phyloP scores from a whole-genome alignment of 2,113 vertebrate genomes.

The Myotis brandtii region DNA sequence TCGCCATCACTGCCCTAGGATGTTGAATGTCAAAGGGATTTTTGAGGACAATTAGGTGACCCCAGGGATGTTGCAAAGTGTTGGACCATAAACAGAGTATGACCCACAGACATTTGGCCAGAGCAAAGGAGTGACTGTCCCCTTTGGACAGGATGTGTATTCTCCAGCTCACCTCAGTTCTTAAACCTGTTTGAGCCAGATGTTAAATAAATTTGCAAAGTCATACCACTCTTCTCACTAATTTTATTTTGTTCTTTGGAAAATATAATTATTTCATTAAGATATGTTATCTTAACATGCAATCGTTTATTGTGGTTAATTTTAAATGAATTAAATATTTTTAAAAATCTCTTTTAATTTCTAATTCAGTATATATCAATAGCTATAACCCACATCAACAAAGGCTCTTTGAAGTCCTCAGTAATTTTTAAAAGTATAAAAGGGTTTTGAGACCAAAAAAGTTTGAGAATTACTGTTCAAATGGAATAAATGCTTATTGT shows the following conservation, averaged over 20 bases:
- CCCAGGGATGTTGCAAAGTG: background rate
- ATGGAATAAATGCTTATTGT: background rate
- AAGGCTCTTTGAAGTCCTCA: background rate
- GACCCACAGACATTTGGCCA: background rate
- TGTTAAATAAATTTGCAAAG: background rate
- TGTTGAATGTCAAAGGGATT: background rate
- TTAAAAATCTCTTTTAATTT: background rate
- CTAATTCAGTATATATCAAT: background rate
- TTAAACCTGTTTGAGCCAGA: background rate
- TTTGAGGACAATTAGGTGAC: background rate
- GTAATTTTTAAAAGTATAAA: constrained; percentile 5
- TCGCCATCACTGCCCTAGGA: too few relatives aligned
- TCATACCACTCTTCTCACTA: background rate
- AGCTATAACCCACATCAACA: background rate
- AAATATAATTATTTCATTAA: background rate
- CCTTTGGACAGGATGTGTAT: background rate
- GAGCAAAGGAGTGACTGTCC: background rate
- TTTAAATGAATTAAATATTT: constrained; percentile 8
- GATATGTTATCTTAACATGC: background rate
- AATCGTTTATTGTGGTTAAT: background rate
- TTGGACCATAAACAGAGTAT: background rate
- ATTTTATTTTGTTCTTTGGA: background rate
- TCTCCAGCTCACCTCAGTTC: background rate
- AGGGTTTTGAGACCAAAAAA: background rate
- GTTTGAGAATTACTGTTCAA: constrained; percentile 10